Evolutionary conservation across 1,140 invertebrate genomes (phyloP).

Genomic region (Ceratina japonica): DNA sequence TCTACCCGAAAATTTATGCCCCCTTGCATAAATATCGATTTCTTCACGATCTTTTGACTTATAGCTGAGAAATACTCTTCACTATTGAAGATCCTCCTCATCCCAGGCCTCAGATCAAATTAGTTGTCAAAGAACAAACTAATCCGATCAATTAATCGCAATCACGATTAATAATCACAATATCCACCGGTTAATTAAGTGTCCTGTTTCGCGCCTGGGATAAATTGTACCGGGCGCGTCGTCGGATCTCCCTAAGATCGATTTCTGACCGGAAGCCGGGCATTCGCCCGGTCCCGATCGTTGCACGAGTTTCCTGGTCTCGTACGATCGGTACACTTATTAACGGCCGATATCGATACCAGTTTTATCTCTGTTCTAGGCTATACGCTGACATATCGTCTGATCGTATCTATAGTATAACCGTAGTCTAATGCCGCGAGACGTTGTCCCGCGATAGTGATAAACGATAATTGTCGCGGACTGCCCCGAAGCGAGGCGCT

Average conservation of each 20-base stretch:
- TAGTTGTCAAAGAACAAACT: too few relatives aligned
- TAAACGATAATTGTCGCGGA: conserved; percentile 60
- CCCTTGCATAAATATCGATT: too few relatives aligned
- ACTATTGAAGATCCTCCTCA: too few relatives aligned
- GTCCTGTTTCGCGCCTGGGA: conserved; percentile 5
- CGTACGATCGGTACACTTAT: conserved; percentile 32
- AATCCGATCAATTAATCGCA: not conserved
- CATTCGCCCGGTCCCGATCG: not conserved
- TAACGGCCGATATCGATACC: conserved; percentile 53
- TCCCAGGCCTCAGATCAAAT: too few relatives aligned
- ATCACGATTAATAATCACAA: too few relatives aligned
- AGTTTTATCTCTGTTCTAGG: conserved; percentile 62
- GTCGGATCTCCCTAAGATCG: conserved; percentile 8
- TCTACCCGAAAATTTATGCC: too few relatives aligned
- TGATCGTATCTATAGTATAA: too few relatives aligned
- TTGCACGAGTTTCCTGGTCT: not conserved
- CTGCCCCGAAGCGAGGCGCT: not conserved
- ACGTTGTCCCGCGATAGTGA: conserved; percentile 59
- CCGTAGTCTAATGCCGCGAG: conserved; percentile 1
- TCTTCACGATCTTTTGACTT: too few relatives aligned
- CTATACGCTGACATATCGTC: conserved; percentile 44
- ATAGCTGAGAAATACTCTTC: too few relatives aligned
- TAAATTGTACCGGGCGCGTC: conserved; percentile 19
- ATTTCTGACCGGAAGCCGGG: conserved; percentile 34
- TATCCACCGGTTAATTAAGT: conserved; percentile 7